These are phyloP conservation scores for Gambusia affinis DNA, from an alignment of 2,113 vertebrate species.

Conservation along the genomic window DNA sequence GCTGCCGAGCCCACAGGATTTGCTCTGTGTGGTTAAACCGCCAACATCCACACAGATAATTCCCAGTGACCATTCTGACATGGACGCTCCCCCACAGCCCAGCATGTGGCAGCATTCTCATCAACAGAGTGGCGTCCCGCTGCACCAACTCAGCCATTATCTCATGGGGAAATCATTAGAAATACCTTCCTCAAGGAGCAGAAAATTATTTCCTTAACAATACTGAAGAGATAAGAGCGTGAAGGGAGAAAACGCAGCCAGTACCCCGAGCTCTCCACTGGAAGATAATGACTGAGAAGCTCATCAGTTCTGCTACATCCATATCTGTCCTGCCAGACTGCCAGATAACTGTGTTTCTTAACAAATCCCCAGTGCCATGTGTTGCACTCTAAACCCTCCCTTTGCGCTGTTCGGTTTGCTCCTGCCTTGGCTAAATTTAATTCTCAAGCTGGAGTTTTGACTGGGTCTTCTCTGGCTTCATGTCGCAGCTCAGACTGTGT, in stretches of 20 bases:
- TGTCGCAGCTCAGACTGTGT: conserved; percentile 6
- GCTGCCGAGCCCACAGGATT: conserved; percentile 47
- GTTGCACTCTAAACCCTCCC: conserved; percentile 69
- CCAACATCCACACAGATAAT: conserved; percentile 31
- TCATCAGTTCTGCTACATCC: conserved; percentile 70
- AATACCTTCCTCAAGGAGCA: conserved; percentile 14
- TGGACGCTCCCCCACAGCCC: not conserved
- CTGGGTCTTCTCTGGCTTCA: conserved; percentile 33
- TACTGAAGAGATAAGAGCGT: conserved; percentile 54
- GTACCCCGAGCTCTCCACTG: conserved; percentile 51
- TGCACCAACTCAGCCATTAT: conserved; percentile 5
- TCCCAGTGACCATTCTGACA: conserved; percentile 8
- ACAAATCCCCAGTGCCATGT: conserved; percentile 51
- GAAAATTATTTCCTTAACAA: conserved; percentile 31
- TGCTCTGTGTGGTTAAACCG: conserved; percentile 15
- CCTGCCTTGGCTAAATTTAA: conserved; percentile 69
- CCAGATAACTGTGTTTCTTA: conserved; percentile 64
- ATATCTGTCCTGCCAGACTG: conserved; percentile 69
- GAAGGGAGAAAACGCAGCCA: conserved; percentile 29
- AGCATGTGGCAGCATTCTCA: not conserved
- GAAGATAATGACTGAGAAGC: conserved; percentile 67
- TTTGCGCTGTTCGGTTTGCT: conserved; percentile 64
- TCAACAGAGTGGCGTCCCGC: not conserved
- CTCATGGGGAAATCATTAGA: conserved; percentile 34
- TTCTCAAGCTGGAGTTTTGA: conserved; percentile 60